Evolutionary conservation across 2,113 vertebrate species (phyloP), one percentile per base, ranked within the genome.

Genomic region (Saguinus imperator): DNA sequence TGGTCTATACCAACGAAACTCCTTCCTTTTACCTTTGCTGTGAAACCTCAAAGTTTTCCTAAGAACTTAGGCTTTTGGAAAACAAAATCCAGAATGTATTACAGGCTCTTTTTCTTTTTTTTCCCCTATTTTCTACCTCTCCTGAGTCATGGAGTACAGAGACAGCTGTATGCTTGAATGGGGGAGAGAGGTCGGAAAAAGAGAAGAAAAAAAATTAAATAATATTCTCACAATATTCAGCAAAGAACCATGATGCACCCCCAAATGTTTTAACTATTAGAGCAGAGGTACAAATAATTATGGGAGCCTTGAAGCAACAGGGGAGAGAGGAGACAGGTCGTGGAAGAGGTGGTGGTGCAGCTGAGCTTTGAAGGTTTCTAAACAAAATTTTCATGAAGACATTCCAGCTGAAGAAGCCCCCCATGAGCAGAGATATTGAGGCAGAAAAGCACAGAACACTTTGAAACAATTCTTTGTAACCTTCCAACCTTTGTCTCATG

Each of bases 1-100:
- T 76, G 66, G 66, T 68, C 29, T 79, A 8, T 29, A 32, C 58
- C 64, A 76, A 68, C 18, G 48, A 73, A 80, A 20, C 16, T 32
- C 20, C 35, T 64, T 29, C 61, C 18, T 90, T 94, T 90, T 73
- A 18, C 55, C 11, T 64, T 61, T 55, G 81, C 17, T 48, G 18
- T 20, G 83, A 89, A 91, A 89, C 13, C 66, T 89, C 70, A 76
- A 89, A 80, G 32, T n/a, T 70, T 61, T 92, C 68, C 58, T 86
- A 87, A 83, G 13, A 35, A n/a, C 25, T 58, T 77, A 4, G 16
- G 27, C 37, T 94, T 93, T 76, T 17, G 16, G 55, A 37, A 88
- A 94, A 52, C 61, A 75, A 86, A 89, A 89, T 32, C 27, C 27
- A 84, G 84, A 20, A 91, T 64, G 11, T 17, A 9, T 81, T 94